These are phyloP conservation scores for Suncus etruscus DNA, from an alignment of 2,113 vertebrate species.

Conservation along the genomic window DNA sequence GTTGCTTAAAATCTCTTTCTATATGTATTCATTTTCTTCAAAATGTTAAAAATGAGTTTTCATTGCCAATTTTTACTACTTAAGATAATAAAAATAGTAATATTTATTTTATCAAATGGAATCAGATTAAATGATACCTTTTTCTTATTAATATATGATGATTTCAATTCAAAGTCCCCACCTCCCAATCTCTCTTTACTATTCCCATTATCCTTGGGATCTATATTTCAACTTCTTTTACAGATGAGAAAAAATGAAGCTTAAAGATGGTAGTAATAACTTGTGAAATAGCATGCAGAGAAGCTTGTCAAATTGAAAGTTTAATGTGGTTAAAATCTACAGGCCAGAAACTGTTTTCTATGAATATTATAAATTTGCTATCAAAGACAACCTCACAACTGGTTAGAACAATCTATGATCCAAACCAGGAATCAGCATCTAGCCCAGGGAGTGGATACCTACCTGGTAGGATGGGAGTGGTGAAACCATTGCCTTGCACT, in stretches of 20 bases:
- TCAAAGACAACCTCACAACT: neutral
- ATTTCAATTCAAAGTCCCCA: too few species aligned
- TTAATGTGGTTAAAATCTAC: neutral
- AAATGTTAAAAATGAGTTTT: too few species aligned
- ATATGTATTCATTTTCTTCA: too few species aligned
- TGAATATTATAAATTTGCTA: neutral
- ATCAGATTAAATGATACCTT: neutral
- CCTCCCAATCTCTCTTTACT: too few species aligned
- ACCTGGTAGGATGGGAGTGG: too few species aligned
- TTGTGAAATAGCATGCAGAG: too few species aligned
- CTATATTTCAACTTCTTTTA: neutral
- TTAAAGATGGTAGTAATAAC: neutral
- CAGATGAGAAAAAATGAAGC: neutral
- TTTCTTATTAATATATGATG: slow-evolving; percentile 29
- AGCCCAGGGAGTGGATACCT: neutral
- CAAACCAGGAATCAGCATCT: neutral
- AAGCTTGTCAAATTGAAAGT: too few species aligned
- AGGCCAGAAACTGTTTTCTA: neutral
- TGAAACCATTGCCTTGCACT: neutral
- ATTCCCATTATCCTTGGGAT: neutral
- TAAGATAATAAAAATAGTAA: too few species aligned
- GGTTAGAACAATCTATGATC: neutral
- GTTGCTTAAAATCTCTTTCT: too few species aligned
- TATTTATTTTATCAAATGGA: neutral
- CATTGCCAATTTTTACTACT: too few species aligned